Conservation (phyloP, 1,140 invertebrate genomes). For the Drosophila arawakana region DNA sequence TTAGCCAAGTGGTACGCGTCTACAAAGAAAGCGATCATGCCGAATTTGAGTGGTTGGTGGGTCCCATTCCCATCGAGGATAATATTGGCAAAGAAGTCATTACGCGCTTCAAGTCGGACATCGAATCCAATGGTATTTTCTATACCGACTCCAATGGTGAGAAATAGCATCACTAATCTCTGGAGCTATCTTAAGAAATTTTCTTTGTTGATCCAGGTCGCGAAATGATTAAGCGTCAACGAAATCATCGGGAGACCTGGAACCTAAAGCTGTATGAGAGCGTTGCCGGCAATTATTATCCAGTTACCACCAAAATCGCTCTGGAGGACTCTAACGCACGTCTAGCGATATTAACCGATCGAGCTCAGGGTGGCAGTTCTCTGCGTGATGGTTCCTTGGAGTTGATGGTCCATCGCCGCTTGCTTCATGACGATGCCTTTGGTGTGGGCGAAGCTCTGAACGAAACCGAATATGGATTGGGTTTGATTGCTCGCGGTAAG, state of each 20-base stretch:
- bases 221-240: slow-evolving; percentile 91
- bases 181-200: neutral
- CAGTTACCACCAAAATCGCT: slow-evolving; percentile 93
- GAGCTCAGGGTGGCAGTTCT: slow-evolving; percentile 95
- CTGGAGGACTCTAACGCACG: slow-evolving; percentile 85
- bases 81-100: slow-evolving; percentile 93
- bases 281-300: slow-evolving; percentile 95
- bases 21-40: slow-evolving; percentile 88
- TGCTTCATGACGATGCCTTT: slow-evolving; percentile 95
- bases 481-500: slow-evolving; percentile 92
- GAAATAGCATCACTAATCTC: too few species aligned
- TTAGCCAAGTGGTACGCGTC: slow-evolving; percentile 92
- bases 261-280: slow-evolving; percentile 51
- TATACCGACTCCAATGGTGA: slow-evolving; percentile 95
- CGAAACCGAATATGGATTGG: slow-evolving; percentile 91
- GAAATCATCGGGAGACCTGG: slow-evolving; percentile 88
- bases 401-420: slow-evolving; percentile 94
- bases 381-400: slow-evolving; percentile 90
- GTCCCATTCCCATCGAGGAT: slow-evolving; percentile 95
- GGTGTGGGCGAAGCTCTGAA: slow-evolving; percentile 97
- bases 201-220: slow-evolving; percentile 85
- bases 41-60: slow-evolving; percentile 97
- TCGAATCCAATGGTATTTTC: slow-evolving; percentile 89
- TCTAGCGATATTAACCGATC: slow-evolving; percentile 91
- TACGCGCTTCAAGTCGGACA: slow-evolving; percentile 88